Percentiles rank a stretch among this genome's conserved stretches.
phyloP scores from a whole-genome alignment of 2,888 invertebrate genomes.

The Odontothrips loti region DNA sequence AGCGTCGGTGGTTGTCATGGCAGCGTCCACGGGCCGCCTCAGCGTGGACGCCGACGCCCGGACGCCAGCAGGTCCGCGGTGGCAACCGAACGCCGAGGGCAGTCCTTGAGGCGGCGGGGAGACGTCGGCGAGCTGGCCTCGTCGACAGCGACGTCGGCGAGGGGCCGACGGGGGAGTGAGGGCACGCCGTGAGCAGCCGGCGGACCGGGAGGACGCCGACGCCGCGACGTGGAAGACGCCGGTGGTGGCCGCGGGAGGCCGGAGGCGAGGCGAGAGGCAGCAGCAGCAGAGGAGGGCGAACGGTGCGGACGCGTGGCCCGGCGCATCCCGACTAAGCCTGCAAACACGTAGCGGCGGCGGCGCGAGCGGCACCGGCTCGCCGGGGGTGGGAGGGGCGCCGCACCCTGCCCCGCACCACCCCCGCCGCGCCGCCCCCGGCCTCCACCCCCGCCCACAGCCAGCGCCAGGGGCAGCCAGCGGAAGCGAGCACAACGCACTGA shows the following conservation, averaged over 20 bases:
- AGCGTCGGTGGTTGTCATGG: background rate
- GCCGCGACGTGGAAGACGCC: background rate
- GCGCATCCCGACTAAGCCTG: slow-evolving; percentile 1
- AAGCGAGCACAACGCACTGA: background rate
- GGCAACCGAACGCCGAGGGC: background rate
- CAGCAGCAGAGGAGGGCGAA: background rate
- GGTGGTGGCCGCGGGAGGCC: background rate
- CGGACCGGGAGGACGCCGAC: background rate
- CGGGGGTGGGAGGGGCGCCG: background rate
- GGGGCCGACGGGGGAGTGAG: no score
- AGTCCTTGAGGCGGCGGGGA: no score
- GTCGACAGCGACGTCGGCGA: no score
- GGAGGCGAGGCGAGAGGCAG: background rate
- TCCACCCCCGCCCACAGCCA: background rate
- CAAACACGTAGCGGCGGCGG: background rate
- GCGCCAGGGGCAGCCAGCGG: background rate
- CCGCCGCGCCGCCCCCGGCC: background rate
- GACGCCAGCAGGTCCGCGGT: background rate
- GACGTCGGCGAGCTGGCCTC: background rate
- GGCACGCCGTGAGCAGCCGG: background rate
- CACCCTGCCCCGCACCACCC: background rate
- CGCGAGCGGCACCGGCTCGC: background rate
- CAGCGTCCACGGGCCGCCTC: background rate
- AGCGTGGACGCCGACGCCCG: no score
- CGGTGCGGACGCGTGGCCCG: background rate